These are phyloP conservation scores for Stigmatopora argus DNA, from an alignment of 2,113 vertebrate species.

Conservation along the genomic window DNA sequence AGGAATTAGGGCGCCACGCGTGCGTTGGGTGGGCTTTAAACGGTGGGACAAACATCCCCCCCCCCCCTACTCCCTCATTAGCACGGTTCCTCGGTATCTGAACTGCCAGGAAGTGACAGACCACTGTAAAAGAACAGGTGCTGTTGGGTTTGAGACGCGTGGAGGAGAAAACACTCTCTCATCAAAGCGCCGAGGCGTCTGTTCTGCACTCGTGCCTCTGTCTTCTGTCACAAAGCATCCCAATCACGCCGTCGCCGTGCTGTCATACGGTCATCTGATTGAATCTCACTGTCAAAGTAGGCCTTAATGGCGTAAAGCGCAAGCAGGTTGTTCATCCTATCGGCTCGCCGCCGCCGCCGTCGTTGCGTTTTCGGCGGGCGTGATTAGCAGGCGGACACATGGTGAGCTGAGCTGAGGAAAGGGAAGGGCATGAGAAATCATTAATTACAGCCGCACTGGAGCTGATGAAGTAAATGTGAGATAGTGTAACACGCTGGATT, in stretches of 20 bases:
- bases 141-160: slow-evolving; percentile 71
- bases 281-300: slow-evolving; percentile 65
- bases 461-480: slow-evolving; percentile 80
- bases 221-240: slow-evolving; percentile 69
- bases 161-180: slow-evolving; percentile 71
- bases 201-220: slow-evolving; percentile 70
- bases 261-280: slow-evolving; percentile 69
- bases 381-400: slow-evolving; percentile 73
- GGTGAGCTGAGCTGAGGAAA: slow-evolving; percentile 66
- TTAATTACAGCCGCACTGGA: slow-evolving; percentile 75
- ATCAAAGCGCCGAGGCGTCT: slow-evolving; percentile 65
- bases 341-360: too few relatives aligned
- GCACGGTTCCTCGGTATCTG: slow-evolving; percentile 70
- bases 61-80: slow-evolving; percentile 72
- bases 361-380: too few relatives aligned
- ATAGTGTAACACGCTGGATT: slow-evolving; percentile 78
- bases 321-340: slow-evolving; percentile 57
- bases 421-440: slow-evolving; percentile 72
- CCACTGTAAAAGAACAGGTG: slow-evolving; percentile 73
- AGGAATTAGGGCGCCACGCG: slow-evolving; percentile 3
- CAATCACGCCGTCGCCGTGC: slow-evolving; percentile 67
- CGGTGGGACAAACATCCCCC: slow-evolving; percentile 65
- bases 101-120: slow-evolving; percentile 75
- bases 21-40: slow-evolving; percentile 54
- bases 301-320: slow-evolving; percentile 57